Evolutionary conservation across 2,888 invertebrate species (phyloP).

Genomic region (Cyclophora albipunctata): DNA sequence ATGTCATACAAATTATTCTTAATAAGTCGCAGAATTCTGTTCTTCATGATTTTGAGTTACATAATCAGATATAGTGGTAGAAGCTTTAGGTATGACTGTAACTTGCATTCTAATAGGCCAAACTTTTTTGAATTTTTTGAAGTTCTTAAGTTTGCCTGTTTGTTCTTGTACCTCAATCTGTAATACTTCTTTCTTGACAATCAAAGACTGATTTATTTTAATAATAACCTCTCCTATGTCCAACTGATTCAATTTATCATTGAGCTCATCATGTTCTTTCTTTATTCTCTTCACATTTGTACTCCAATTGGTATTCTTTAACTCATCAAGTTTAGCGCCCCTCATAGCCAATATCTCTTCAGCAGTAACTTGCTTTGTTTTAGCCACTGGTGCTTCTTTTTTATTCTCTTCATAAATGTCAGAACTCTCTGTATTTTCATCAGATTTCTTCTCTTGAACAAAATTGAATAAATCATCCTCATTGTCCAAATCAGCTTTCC

Average conservation of each 20-base stretch:
- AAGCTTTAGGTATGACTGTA: slow-evolving; percentile 36
- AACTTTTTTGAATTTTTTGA: slow-evolving; percentile 66
- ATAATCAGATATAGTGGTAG: slow-evolving; percentile 19
- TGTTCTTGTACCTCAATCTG: slow-evolving; percentile 29
- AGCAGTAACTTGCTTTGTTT: slow-evolving; percentile 10
- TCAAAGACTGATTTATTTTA: slow-evolving; percentile 44
- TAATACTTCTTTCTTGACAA: slow-evolving; percentile 47
- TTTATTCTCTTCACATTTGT: slow-evolving; percentile 29
- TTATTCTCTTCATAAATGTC: slow-evolving; percentile 10
- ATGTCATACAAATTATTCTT: too few relatives aligned
- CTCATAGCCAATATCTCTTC: slow-evolving; percentile 46
- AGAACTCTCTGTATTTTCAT: slow-evolving; percentile 9
- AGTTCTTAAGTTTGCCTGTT: slow-evolving; percentile 39
- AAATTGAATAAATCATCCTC: slow-evolving; percentile 60
- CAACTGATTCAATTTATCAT: slow-evolving; percentile 46
- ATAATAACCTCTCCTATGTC: slow-evolving; percentile 54
- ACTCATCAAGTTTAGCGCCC: slow-evolving; percentile 52
- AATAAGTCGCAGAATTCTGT: too few relatives aligned
- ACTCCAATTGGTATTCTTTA: slow-evolving; percentile 35
- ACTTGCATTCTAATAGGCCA: slow-evolving; percentile 60
- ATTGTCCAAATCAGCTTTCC: slow-evolving; percentile 41
- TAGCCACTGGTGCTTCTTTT: slow-evolving; percentile 1
- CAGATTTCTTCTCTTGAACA: slow-evolving; percentile 38
- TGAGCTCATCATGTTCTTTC: slow-evolving; percentile 45
- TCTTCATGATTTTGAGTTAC: too few relatives aligned